Evolutionary conservation across 2,113 vertebrate species (phyloP), one percentile per base, ranked within the genome.

Genomic region (Dendropsophus ebraccatus): DNA sequence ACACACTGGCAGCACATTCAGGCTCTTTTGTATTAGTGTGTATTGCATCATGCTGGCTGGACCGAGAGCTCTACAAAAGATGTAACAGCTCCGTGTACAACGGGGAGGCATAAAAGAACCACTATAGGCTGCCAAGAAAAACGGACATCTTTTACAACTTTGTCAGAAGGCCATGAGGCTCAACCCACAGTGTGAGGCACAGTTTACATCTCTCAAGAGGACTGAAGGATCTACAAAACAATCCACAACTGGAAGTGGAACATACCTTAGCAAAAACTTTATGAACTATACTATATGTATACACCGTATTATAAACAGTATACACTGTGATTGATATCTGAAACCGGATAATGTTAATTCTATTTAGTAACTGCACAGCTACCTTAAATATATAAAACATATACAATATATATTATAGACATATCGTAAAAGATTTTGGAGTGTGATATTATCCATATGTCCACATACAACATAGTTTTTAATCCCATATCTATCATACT

Each of bases 61-160:
- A 82, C 85, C 84, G 86, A 92, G 91, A 91, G 90, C 89, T 90
- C 88, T 86, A 84, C 88, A 90, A 92, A 92, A 92, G 91, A 94
- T 93, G 92, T 91, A 92, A 93, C 93, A 92, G 91, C 84, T 91
- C 90, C 91, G 67, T 32, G 58, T 89, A 90, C 89, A 90, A 50
- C 91, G 87, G 91, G 91, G 91, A 92, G 89, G 88, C 81, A 65
- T 87, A 91, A 91, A 88, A 91, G 92, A 92, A 92, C 87, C 86
- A 88, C 89, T 74, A 91, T 84, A 37, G 19, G 87, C 83, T 84
- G 92, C 94, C 93, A 94, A 93, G 90, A 78, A 91, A 90, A 92
- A 92, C 90, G 88, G 93, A 35, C 70, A 72, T 28, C 54, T 0
- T 91, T 93, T 91, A 89, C 88, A 89, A 89, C 85, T 77, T 89